These are phyloP conservation scores for Diplosoma virens DNA, from an alignment of 23 tunicate species.

Conservation along the genomic window DNA sequence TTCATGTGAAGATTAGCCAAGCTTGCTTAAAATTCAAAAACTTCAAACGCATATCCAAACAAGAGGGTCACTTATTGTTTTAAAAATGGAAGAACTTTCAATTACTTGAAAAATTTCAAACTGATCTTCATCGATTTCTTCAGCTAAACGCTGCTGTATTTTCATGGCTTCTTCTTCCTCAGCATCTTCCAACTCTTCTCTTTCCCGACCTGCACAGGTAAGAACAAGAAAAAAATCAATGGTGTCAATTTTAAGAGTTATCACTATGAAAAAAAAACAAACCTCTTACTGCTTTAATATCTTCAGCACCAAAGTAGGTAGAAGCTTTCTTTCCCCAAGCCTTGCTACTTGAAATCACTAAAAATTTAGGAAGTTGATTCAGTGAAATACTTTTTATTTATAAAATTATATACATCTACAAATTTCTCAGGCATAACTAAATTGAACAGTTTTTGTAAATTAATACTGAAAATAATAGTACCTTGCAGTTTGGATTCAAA, in stretches of 20 bases:
- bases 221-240: not conserved
- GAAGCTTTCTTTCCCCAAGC: conserved; percentile 92
- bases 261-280: not conserved
- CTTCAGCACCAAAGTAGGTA: conserved; percentile 70
- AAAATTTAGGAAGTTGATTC: too few relatives aligned
- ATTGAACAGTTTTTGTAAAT: too few relatives aligned
- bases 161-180: conserved; percentile 86
- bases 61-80: not conserved
- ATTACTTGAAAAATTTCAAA: conserved; percentile 35
- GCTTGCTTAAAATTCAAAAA: not conserved
- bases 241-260: too few relatives aligned
- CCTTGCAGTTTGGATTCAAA: too few relatives aligned
- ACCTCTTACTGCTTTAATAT: conserved; percentile 74
- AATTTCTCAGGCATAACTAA: too few relatives aligned
- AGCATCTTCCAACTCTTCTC: conserved; percentile 66
- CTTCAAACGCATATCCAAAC: not conserved
- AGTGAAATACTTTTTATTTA: too few relatives aligned
- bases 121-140: conserved; percentile 84
- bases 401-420: too few relatives aligned
- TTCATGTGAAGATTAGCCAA: too few relatives aligned
- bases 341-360: conserved; percentile 60
- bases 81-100: not conserved
- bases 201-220: conserved; percentile 48
- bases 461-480: too few relatives aligned
- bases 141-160: conserved; percentile 67